phyloP scores from a whole-genome alignment of 2,113 vertebrate species.

The Brachyhypopomus occidentalis region DNA sequence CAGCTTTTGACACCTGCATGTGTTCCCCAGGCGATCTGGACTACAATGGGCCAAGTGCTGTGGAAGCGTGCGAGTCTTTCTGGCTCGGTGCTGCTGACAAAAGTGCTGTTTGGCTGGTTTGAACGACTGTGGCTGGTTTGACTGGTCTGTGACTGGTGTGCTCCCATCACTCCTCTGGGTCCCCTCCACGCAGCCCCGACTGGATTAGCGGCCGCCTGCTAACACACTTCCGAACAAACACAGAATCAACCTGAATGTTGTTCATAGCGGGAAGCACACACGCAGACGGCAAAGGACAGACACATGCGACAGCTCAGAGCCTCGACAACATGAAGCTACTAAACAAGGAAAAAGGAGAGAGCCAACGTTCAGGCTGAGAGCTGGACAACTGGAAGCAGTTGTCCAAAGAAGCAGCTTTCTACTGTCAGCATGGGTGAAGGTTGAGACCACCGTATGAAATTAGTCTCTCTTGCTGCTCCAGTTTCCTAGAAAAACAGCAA shows the following conservation, averaged over 20 bases:
- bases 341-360: not conserved
- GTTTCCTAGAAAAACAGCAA: not conserved
- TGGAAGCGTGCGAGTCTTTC: not conserved
- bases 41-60: not conserved
- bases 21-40: not conserved
- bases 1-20: not conserved
- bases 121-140: not conserved
- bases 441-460: not conserved
- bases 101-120: constrained; percentile 8
- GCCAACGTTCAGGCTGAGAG: not conserved
- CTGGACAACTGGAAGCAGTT: no score
- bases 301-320: constrained; percentile 23
- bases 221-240: constrained; percentile 34
- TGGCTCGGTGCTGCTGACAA: not conserved
- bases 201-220: constrained; percentile 12
- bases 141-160: not conserved
- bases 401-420: not conserved
- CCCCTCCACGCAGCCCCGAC: constrained; percentile 34
- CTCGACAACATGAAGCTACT: not conserved
- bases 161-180: not conserved
- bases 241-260: constrained; percentile 29
- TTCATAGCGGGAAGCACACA: constrained; percentile 28
- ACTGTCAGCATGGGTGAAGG: not conserved
- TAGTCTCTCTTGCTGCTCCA: not conserved
- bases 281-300: constrained; percentile 28